phyloP scores from a whole-genome alignment of 2,797 vertebrate genomes.

The Sebastes kiyomatsui region DNA sequence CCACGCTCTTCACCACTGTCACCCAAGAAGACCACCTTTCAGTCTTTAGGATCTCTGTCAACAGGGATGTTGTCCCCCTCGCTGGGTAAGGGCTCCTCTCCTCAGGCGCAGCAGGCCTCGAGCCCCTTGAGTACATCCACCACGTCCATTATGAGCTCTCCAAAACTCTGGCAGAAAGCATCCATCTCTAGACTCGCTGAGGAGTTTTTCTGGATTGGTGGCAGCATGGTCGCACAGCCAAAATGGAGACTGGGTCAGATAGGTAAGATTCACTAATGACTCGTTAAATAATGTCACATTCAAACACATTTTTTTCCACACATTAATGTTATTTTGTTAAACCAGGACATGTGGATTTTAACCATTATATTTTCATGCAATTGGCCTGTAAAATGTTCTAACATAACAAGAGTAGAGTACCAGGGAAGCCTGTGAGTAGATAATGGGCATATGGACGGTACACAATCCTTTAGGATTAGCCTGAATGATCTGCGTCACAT shows the following conservation, averaged over 20 bases:
- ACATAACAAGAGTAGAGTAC: constrained; percentile 10
- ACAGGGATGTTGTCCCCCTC: constrained; percentile 60
- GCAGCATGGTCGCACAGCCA: constrained; percentile 87
- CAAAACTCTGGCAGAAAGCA: constrained; percentile 83
- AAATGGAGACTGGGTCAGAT: constrained; percentile 89
- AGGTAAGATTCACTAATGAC: constrained; percentile 81
- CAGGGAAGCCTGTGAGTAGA: constrained; percentile 51
- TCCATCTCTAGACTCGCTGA: constrained; percentile 88
- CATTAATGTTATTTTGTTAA: not conserved
- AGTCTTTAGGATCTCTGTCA: constrained; percentile 64
- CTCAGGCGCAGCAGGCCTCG: constrained; percentile 17
- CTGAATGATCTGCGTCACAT: constrained; percentile 72
- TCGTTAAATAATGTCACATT: not conserved
- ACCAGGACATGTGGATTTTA: not conserved
- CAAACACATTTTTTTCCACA: not conserved
- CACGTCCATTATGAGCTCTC: constrained; percentile 80
- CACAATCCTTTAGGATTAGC: constrained; percentile 85
- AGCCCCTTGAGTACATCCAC: constrained; percentile 50
- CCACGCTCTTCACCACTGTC: constrained; percentile 30
- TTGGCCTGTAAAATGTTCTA: not conserved
- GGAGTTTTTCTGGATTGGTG: constrained; percentile 93
- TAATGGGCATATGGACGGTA: constrained; percentile 80
- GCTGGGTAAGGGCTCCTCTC: constrained; percentile 13
- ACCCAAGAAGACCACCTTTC: constrained; percentile 62
- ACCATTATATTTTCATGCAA: not conserved